Evolutionary conservation across 2,113 vertebrate species (phyloP).

Genomic region (Poecile atricapillus): DNA sequence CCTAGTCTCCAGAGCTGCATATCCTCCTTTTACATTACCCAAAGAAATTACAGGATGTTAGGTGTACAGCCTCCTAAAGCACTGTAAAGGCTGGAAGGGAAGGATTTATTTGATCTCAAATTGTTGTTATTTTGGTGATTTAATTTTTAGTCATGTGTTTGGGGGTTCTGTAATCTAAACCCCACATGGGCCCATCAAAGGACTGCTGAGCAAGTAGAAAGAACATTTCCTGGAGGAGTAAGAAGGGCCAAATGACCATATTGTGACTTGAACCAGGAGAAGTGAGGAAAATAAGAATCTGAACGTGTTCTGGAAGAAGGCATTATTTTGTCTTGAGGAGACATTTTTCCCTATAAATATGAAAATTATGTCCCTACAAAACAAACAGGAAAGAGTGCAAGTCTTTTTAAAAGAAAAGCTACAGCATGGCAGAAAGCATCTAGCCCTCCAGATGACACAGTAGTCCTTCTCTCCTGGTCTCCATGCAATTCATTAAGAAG

Average conservation of each 20-base stretch:
- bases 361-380: neutral
- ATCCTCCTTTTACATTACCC: neutral
- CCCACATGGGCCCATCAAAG: fast-evolving
- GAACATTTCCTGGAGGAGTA: neutral
- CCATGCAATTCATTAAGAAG: neutral
- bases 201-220: neutral
- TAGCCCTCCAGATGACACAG: neutral
- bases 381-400: neutral
- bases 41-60: neutral
- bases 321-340: neutral
- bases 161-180: neutral
- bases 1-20: neutral
- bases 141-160: neutral
- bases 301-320: neutral
- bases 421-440: neutral
- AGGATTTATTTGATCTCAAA: neutral
- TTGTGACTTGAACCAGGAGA: neutral
- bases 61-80: neutral
- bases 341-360: neutral
- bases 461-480: neutral
- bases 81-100: fast-evolving
- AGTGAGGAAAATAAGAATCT: neutral
- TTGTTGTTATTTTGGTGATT: neutral
- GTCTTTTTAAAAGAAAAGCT: neutral
- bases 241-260: neutral